A percentile compares a stretch with the other conserved stretches of the same genome.
These are phyloP conservation scores for Nezara viridula DNA, from an alignment of 2,888 invertebrate species.

Conservation along the genomic window DNA sequence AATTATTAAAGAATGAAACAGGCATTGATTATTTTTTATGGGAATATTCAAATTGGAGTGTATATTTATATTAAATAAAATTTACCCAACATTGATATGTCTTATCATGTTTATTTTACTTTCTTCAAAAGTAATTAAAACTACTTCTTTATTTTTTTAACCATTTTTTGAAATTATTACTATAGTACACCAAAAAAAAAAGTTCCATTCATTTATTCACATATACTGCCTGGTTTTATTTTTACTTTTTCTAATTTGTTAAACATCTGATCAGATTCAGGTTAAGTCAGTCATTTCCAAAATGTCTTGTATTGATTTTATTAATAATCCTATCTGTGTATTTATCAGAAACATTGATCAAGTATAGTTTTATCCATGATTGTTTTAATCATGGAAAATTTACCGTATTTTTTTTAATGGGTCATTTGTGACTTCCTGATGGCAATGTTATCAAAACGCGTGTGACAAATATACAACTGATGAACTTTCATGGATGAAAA, in stretches of 20 bases:
- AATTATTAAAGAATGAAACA: slow-evolving; percentile 14
- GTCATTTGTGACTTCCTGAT: background rate
- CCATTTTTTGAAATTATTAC: background rate
- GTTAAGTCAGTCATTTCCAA: slow-evolving; percentile 35
- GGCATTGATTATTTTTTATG: background rate
- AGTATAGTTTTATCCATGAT: slow-evolving; percentile 14
- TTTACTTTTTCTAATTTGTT: background rate
- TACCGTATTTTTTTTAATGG: background rate
- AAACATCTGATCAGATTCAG: slow-evolving; percentile 29
- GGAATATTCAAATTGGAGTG: too few species aligned
- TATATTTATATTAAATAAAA: too few species aligned
- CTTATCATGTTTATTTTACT: too few species aligned
- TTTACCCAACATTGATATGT: too few species aligned
- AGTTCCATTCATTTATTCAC: background rate
- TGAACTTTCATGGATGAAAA: slow-evolving; percentile 46
- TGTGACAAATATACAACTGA: slow-evolving; percentile 32
- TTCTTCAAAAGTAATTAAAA: too few species aligned
- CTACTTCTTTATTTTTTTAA: background rate
- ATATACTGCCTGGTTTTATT: background rate
- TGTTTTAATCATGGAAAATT: background rate
- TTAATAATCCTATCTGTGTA: background rate
- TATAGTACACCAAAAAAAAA: background rate
- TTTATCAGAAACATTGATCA: slow-evolving; percentile 11
- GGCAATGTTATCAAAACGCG: background rate
- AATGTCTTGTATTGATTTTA: slow-evolving; percentile 22